These are phyloP conservation scores for Notodonta dromedarius DNA, from an alignment of 2,888 invertebrate species.

Conservation along the genomic window DNA sequence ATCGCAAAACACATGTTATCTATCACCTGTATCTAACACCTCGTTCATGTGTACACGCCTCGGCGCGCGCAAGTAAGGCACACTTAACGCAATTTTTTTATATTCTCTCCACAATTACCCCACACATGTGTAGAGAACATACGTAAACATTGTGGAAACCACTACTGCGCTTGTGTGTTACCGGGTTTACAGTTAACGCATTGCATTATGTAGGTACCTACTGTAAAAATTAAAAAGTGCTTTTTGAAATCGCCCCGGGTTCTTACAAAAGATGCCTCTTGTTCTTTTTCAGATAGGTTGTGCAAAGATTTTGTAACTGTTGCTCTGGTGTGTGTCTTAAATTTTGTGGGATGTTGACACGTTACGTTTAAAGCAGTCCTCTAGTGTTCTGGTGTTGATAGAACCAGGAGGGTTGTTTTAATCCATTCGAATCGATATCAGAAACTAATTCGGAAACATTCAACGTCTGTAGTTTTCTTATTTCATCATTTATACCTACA, in stretches of 20 bases:
- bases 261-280: slow-evolving; percentile 11
- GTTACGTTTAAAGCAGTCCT: too few relatives aligned
- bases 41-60: slow-evolving; percentile 58
- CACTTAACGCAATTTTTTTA: slow-evolving; percentile 79
- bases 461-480: too few relatives aligned
- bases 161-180: slow-evolving; percentile 38
- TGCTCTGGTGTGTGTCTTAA: neutral
- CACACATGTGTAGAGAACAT: slow-evolving; percentile 41
- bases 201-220: slow-evolving; percentile 18
- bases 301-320: slow-evolving; percentile 2
- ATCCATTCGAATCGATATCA: too few relatives aligned
- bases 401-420: too few relatives aligned
- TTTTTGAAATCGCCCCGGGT: slow-evolving; percentile 24
- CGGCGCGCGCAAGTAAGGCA: slow-evolving; percentile 77
- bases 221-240: slow-evolving; percentile 26
- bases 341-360: too few relatives aligned
- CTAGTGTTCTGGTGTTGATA: too few relatives aligned
- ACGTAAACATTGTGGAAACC: slow-evolving; percentile 31
- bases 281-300: slow-evolving; percentile 3
- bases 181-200: slow-evolving; percentile 46
- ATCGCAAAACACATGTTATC: too few relatives aligned
- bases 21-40: neutral
- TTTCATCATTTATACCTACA: too few relatives aligned
- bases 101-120: slow-evolving; percentile 78
- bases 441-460: too few relatives aligned